These are phyloP conservation scores for Pogonocichla stellata DNA, from an alignment of 2,113 vertebrate genomes.

Conservation along the genomic window DNA sequence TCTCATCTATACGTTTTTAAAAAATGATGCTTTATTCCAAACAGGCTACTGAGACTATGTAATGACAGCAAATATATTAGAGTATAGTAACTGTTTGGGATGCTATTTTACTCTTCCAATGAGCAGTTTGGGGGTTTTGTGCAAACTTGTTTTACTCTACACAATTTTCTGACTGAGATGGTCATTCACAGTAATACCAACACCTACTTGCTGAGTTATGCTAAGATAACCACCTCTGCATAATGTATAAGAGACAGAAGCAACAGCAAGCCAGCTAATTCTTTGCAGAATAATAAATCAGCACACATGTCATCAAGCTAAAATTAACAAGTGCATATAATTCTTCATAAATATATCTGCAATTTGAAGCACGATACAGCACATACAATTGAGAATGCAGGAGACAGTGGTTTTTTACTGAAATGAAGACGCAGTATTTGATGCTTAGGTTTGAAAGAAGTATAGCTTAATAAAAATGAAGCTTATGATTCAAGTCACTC, in stretches of 20 bases:
- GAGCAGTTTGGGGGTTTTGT: not conserved
- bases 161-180: not conserved
- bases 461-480: constrained; percentile 22
- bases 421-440: not conserved
- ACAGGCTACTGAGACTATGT: not conserved
- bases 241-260: not conserved
- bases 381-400: not conserved
- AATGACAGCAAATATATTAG: not conserved
- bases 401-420: not conserved
- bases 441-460: constrained; percentile 1
- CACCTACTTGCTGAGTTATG: not conserved
- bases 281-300: not conserved
- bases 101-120: not conserved
- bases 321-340: not conserved
- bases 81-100: not conserved
- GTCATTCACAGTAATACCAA: not conserved
- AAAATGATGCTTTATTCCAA: not conserved
- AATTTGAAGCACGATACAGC: not conserved
- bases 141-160: not conserved
- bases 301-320: not conserved
- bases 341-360: not conserved
- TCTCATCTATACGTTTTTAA: not conserved
- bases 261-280: not conserved
- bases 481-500: constrained; percentile 20
- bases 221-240: not conserved